Conservation (phyloP, 1,140 invertebrate species). For the Procambarus virginalis region DNA sequence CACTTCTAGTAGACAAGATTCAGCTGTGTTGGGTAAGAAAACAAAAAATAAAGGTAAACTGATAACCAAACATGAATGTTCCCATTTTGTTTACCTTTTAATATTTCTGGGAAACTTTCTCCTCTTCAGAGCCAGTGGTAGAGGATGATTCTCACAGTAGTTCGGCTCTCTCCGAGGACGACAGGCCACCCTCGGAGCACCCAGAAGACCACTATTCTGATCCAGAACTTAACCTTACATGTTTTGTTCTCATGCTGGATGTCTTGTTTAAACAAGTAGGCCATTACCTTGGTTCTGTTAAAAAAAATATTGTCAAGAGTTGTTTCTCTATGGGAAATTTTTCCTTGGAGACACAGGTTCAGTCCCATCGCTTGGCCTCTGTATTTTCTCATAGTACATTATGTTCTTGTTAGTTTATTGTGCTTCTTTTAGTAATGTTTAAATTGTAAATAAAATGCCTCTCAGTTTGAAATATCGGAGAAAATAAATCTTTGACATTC, state of each 20-base stretch:
- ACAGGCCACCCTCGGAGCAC: conserved; percentile 72
- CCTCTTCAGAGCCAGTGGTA: conserved; percentile 57
- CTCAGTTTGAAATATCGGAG: no score
- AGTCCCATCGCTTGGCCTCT: no score
- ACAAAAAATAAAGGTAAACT: background rate
- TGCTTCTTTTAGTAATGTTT: no score
- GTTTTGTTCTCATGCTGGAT: conserved; percentile 97
- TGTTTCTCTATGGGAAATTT: no score
- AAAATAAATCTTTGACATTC: no score
- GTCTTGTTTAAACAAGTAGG: conserved; percentile 92
- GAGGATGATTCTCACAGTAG: conserved; percentile 58
- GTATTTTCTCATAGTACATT: no score
- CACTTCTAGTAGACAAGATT: conserved; percentile 19
- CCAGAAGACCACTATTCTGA: conserved; percentile 56
- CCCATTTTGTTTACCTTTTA: background rate
- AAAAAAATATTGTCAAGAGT: no score
- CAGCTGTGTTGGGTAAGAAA: conserved; percentile 35
- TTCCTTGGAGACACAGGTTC: no score
- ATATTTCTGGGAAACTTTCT: background rate
- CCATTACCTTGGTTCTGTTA: no score
- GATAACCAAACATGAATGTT: no score
- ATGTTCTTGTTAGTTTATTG: no score
- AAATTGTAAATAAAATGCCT: no score
- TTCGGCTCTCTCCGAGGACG: conserved; percentile 64
- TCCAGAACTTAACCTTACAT: conserved; percentile 81